A percentile compares a stretch with the other conserved stretches of the same genome.
phyloP scores from a whole-genome alignment of 2,888 invertebrate genomes.

The Dolichomitus sp. region DNA sequence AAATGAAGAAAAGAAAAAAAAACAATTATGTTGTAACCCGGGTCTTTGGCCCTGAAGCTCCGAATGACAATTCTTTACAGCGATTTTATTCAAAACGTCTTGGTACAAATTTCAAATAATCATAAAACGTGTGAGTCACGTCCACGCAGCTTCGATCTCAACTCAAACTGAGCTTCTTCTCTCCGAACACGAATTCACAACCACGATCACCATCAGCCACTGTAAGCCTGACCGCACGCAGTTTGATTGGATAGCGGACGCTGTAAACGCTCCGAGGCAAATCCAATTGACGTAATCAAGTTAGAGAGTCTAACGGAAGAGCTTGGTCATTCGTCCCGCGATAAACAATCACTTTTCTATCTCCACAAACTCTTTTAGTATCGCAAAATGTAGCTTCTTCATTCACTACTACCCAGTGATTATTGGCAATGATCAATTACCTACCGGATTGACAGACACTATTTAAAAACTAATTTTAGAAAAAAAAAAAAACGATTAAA shows the following conservation, averaged over 20 bases:
- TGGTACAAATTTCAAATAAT: neutral
- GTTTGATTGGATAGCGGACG: conserved; percentile 40
- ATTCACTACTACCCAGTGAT: neutral
- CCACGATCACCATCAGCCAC: conserved; percentile 9
- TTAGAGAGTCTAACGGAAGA: conserved; percentile 67
- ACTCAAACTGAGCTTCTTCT: conserved; percentile 4
- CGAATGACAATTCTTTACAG: neutral
- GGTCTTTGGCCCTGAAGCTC: neutral
- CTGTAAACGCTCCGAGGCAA: conserved; percentile 48
- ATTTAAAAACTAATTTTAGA: neutral
- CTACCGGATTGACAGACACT: neutral
- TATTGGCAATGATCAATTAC: neutral
- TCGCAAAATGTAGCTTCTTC: neutral
- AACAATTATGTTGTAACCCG: conserved; percentile 1
- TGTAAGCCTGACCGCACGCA: conserved; percentile 21
- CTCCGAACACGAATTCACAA: conserved; percentile 10
- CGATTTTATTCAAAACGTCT: conserved; percentile 1
- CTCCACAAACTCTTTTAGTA: neutral
- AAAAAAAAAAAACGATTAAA: neutral
- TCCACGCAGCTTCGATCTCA: neutral
- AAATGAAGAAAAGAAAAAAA: conserved; percentile 17
- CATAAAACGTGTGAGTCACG: neutral
- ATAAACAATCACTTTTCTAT: conserved; percentile 27
- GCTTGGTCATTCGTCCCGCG: conserved; percentile 5
- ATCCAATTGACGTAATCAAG: conserved; percentile 77